Evolutionary conservation across 2,888 invertebrate genomes (phyloP).

Genomic region (Caenorhabditis virilis): DNA sequence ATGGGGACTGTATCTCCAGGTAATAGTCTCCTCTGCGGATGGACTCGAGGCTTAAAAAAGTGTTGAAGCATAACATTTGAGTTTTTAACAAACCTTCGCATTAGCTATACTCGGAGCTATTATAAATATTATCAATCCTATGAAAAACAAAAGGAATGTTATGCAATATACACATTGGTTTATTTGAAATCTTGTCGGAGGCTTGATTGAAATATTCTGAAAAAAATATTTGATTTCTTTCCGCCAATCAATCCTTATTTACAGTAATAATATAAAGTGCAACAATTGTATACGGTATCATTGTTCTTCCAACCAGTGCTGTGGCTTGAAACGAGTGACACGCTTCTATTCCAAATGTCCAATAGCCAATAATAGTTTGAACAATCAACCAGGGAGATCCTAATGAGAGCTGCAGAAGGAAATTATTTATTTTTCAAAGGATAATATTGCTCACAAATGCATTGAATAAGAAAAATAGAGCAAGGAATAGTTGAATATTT

Average conservation of each 20-base stretch:
- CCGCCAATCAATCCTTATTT: neutral
- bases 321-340: slow-evolving; percentile 30
- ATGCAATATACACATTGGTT: slow-evolving; percentile 18
- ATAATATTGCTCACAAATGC: slow-evolving; percentile 22
- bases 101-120: slow-evolving; percentile 21
- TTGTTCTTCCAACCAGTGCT: slow-evolving; percentile 18
- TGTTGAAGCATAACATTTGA: neutral
- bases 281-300: slow-evolving; percentile 22
- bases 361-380: slow-evolving; percentile 41
- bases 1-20: slow-evolving; percentile 23
- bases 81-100: slow-evolving; percentile 10
- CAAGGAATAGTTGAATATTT: slow-evolving; percentile 26
- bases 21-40: slow-evolving; percentile 16
- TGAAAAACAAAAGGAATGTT: slow-evolving; percentile 16
- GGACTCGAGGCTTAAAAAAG: slow-evolving; percentile 10
- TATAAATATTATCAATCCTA: too few relatives aligned
- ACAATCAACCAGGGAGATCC: slow-evolving; percentile 41
- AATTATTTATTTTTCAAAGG: too few relatives aligned
- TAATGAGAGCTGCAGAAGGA: slow-evolving; percentile 13
- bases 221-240: neutral
- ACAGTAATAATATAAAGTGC: slow-evolving; percentile 22
- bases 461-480: slow-evolving; percentile 26
- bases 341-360: slow-evolving; percentile 45
- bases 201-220: slow-evolving; percentile 17
- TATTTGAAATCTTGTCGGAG: slow-evolving; percentile 10